phyloP scores from a whole-genome alignment of 2,888 invertebrate species.

The Platerodrilus igneus region DNA sequence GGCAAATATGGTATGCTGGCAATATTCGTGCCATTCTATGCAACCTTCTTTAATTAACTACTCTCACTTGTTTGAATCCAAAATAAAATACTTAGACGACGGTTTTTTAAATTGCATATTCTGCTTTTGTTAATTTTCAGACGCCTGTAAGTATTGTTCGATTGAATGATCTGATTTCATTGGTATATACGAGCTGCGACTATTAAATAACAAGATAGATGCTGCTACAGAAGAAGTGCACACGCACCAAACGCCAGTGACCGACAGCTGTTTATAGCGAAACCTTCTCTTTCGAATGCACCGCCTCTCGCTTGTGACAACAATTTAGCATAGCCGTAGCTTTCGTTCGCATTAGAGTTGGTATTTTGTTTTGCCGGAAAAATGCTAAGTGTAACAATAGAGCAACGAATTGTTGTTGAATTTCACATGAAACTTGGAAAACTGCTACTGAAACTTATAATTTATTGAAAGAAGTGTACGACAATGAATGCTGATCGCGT shows the following conservation, averaged over 20 bases:
- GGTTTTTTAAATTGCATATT: no score
- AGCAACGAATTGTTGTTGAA: slow-evolving; percentile 4
- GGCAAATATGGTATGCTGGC: no score
- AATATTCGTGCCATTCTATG: no score
- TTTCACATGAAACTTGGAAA: slow-evolving; percentile 10
- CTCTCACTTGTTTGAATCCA: no score
- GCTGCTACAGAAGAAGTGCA: slow-evolving; percentile 6
- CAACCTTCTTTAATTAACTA: no score
- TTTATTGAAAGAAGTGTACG: slow-evolving; percentile 11
- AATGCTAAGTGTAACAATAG: slow-evolving; percentile 4
- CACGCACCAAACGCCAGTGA: slow-evolving; percentile 6
- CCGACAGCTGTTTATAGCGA: slow-evolving; percentile 1
- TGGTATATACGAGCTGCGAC: no score
- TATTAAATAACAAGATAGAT: no score
- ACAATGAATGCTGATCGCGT: slow-evolving; percentile 8
- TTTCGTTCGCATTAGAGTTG: slow-evolving; percentile 2
- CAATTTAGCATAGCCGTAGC: slow-evolving; percentile 4
- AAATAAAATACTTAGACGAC: no score
- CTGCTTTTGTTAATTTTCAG: no score
- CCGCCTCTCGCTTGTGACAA: not conserved
- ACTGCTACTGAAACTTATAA: slow-evolving; percentile 6
- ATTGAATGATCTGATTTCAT: no score
- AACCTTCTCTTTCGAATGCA: slow-evolving; percentile 5
- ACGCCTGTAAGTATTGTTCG: no score
- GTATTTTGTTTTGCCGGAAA: slow-evolving; percentile 7